Evolutionary conservation across 2,888 invertebrate species (phyloP).

Genomic region (Drosophila neonasuta): DNA sequence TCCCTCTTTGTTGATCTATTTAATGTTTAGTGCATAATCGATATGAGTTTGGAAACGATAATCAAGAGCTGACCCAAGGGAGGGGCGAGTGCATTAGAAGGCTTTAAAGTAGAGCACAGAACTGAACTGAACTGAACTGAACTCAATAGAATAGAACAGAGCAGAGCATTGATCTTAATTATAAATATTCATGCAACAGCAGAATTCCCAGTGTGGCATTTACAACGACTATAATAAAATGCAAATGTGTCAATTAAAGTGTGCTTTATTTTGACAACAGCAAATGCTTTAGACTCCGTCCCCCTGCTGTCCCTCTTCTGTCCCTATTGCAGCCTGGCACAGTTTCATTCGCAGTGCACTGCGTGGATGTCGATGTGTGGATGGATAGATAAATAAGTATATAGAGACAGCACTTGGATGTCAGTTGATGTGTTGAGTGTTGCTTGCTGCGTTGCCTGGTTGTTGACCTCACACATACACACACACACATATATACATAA

Average conservation of each 20-base stretch:
- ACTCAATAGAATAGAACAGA: neutral
- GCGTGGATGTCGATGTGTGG: constrained; percentile 36
- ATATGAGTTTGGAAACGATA: constrained; percentile 19
- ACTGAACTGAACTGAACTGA: too few relatives aligned
- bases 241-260: constrained; percentile 79
- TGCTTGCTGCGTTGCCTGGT: constrained; percentile 61
- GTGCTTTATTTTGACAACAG: constrained; percentile 77
- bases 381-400: constrained; percentile 42
- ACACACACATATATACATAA: constrained; percentile 23
- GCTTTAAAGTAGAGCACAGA: constrained; percentile 23
- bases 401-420: constrained; percentile 69
- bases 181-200: constrained; percentile 69
- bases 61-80: constrained; percentile 21
- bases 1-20: constrained; percentile 5
- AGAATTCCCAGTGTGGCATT: constrained; percentile 57
- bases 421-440: constrained; percentile 63
- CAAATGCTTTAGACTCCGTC: constrained; percentile 37
- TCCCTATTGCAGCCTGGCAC: constrained; percentile 7
- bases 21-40: constrained; percentile 20
- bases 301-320: neutral
- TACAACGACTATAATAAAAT: constrained; percentile 63
- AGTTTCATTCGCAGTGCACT: constrained; percentile 13
- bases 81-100: constrained; percentile 17
- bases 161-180: constrained; percentile 61
- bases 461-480: constrained; percentile 67